Conservation (phyloP, 1,140 invertebrate species). For the Diabrotica undecimpunctata region DNA sequence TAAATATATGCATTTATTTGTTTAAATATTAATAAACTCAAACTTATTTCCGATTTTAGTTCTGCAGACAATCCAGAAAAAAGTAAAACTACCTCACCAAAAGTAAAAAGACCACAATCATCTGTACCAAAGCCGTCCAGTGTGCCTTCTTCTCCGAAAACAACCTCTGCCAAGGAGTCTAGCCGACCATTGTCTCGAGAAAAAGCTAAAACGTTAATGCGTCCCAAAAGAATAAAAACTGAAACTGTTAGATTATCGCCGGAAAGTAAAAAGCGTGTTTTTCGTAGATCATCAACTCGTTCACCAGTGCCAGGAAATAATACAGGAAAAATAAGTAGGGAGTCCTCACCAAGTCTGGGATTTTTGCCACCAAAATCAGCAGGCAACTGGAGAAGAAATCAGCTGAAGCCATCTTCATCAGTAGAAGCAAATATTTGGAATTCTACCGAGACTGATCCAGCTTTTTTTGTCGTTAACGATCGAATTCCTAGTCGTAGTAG, state of each 20-base stretch:
- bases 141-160: conserved; percentile 6
- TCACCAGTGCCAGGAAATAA: neutral
- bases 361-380: neutral
- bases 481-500: neutral
- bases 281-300: neutral
- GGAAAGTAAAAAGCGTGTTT: neutral
- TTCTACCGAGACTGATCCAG: conserved; percentile 7
- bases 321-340: neutral
- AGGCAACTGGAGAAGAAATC: neutral
- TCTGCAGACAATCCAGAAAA: neutral
- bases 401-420: neutral
- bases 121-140: neutral
- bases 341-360: neutral
- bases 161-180: neutral
- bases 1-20: too few species aligned
- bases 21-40: neutral
- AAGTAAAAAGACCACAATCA: too few species aligned
- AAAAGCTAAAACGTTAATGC: neutral
- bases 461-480: conserved; percentile 8
- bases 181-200: neutral
- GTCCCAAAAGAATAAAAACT: neutral
- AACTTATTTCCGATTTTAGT: neutral
- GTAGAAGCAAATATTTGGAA: conserved; percentile 5
- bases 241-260: neutral
- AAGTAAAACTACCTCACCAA: neutral